Base-by-base conservation (phyloP, 2,888 invertebrate genomes). In the Trichacis sp. region DNA sequence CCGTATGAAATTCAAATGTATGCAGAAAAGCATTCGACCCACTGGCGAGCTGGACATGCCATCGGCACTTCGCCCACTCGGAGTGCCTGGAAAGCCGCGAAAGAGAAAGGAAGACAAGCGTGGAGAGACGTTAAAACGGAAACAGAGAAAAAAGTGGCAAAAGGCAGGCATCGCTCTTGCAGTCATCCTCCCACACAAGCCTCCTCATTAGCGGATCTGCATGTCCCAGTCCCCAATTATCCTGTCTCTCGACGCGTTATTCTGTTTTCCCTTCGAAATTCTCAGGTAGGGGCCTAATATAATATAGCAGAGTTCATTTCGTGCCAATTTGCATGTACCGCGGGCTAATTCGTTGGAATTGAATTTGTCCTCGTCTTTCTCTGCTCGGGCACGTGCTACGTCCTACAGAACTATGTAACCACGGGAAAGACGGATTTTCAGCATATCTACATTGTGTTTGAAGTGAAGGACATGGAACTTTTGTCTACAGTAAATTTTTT, bases 291-390 rank as follows among this genome's bases (percentile, higher is more conserved):
- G 77, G 74, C 72, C 80, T 82, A 81, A 82, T 80, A 80, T 80
- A 81, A 82, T 82, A 80, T 79, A 81, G 74, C 79, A 74, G 81
- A 81, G 81, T 82, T 82, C 80, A 81, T 82, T 82, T 79, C 77
- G 79, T 79, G 79, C 76, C 81, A 81, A 82, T 82, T 82, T 82
- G 80, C 82, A 82, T 82, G 78, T 80, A 78, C 81, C 79, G 74
- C 73, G 72, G 70, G 75, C 80, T 82, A 82, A 82, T 81, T 81
- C 73, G 73, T 71, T 68, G 63, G 74, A 81, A 82, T 81, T 81
- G 76, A 79, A 80, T 82, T 81, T 80, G 78, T 79, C 77, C 72
- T 71, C 73, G 73, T 73, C 77, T 79, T 78, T 76, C 73, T 57
- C 73, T 55, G 66, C 54, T 68, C 66, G 73, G n/a, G n/a, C 74